Conservation (phyloP, 2,888 invertebrate species). For the Orchesellides sinensis region DNA sequence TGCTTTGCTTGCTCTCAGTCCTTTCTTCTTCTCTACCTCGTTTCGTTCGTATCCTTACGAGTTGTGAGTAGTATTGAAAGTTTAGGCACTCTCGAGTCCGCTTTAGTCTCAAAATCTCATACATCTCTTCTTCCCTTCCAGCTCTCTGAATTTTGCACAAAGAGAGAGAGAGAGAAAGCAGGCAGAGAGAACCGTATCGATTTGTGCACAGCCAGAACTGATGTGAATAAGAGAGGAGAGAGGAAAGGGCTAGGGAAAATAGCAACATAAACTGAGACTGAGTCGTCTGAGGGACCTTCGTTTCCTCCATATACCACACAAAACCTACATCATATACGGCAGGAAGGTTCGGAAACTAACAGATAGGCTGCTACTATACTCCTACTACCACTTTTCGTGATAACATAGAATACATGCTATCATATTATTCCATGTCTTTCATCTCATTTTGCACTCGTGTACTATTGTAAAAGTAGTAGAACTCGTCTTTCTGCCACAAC, state of each 20-base stretch:
- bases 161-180: conserved; percentile 18
- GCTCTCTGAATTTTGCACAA: conserved; percentile 46
- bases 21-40: conserved; percentile 6
- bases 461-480: too few species aligned
- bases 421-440: conserved; percentile 13
- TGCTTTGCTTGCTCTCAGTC: neutral
- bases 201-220: conserved; percentile 46
- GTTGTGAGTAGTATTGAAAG: neutral
- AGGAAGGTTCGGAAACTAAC: neutral
- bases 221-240: conserved; percentile 39
- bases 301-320: neutral
- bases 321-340: too few species aligned
- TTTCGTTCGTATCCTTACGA: neutral
- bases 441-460: conserved; percentile 59
- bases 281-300: conserved; percentile 32
- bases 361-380: neutral
- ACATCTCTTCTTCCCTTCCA: conserved; percentile 31
- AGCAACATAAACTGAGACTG: conserved; percentile 4
- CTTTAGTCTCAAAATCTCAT: conserved; percentile 40
- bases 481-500: neutral
- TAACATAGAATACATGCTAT: too few species aligned
- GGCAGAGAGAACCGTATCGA: conserved; percentile 48
- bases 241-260: conserved; percentile 27
- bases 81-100: conserved; percentile 35
- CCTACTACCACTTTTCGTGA: too few species aligned